Percentiles rank a stretch among this genome's conserved stretches.
Conservation (phyloP, 2,113 vertebrate species). For the Muntiacus reevesi region DNA sequence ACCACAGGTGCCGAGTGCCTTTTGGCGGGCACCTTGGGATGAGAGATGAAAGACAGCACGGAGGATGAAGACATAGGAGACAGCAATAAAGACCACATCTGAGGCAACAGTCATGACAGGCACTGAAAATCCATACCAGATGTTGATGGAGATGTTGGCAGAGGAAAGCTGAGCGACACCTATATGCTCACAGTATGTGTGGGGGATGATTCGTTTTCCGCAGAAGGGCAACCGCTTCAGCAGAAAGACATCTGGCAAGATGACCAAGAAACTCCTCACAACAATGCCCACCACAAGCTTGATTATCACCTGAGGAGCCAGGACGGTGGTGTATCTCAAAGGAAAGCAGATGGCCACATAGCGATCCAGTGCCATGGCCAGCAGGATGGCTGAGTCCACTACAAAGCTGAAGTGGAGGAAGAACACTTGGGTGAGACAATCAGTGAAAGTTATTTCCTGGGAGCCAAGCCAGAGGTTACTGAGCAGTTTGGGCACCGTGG, state of each 20-base stretch:
- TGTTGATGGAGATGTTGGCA: slow-evolving; percentile 65
- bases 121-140: slow-evolving; percentile 68
- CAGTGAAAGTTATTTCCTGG: slow-evolving; percentile 58
- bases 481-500: slow-evolving; percentile 62
- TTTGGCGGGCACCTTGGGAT: slow-evolving; percentile 56
- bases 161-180: slow-evolving; percentile 59
- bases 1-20: slow-evolving; percentile 60
- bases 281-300: slow-evolving; percentile 6
- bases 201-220: background rate
- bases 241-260: slow-evolving; percentile 61
- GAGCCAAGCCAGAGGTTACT: slow-evolving; percentile 41
- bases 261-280: slow-evolving; percentile 46
- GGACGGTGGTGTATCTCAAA: slow-evolving; percentile 57
- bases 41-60: slow-evolving; percentile 43
- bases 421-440: slow-evolving; percentile 77
- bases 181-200: slow-evolving; percentile 68
- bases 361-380: slow-evolving; percentile 69
- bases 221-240: slow-evolving; percentile 65
- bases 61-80: slow-evolving; percentile 64
- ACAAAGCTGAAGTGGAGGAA: slow-evolving; percentile 73
- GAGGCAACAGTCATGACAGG: slow-evolving; percentile 53
- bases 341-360: slow-evolving; percentile 72
- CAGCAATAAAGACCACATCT: slow-evolving; percentile 52
- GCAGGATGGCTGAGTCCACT: slow-evolving; percentile 65
- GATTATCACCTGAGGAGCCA: slow-evolving; percentile 5